These are phyloP conservation scores for Patiria pectinifera DNA, from an alignment of 53 echinoderm and acorn worm genomes.

Conservation along the genomic window DNA sequence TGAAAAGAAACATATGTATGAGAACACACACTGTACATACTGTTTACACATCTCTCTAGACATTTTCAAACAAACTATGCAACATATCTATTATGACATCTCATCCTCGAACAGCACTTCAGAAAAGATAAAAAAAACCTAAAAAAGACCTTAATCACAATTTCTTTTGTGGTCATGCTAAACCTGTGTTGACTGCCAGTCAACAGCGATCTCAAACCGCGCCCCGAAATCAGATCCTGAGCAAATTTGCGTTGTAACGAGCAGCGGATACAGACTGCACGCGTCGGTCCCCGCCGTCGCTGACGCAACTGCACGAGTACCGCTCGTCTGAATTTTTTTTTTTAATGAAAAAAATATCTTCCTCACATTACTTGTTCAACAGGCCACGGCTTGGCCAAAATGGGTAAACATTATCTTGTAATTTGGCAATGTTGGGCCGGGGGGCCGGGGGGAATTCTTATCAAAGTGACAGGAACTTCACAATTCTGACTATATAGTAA, in stretches of 20 bases:
- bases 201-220: slow-evolving; percentile 26
- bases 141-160: background rate
- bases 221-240: slow-evolving; percentile 1
- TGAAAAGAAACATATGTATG: background rate
- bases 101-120: background rate
- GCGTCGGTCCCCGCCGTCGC: background rate
- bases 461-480: no score
- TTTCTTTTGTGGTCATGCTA: background rate
- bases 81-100: background rate
- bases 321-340: background rate
- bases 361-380: slow-evolving; percentile 29
- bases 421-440: no score
- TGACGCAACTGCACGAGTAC: background rate
- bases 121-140: background rate
- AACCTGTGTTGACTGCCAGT: background rate
- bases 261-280: background rate
- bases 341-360: background rate
- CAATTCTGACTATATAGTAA: no score
- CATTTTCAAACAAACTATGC: background rate
- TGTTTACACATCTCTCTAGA: no score
- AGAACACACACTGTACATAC: no score
- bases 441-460: no score
- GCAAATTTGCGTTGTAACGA: slow-evolving; percentile 29
- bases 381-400: background rate
- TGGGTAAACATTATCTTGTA: no score